Conservation (phyloP, 2,113 vertebrate species). For the Motacilla tschutschensis region DNA sequence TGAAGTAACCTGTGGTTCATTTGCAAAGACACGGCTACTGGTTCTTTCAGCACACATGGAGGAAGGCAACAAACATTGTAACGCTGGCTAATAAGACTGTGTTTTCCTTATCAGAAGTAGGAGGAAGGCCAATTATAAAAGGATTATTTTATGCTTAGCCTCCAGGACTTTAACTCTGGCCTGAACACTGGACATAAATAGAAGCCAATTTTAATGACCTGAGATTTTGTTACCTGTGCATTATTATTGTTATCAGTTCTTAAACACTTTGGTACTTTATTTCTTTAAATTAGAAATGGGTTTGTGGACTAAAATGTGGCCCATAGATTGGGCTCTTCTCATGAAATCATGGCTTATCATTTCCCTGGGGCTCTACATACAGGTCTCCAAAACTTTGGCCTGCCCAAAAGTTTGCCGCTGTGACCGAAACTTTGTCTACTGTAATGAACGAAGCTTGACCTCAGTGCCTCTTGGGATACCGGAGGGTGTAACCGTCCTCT, state of each 20-base stretch:
- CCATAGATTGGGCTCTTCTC: slow-evolving; percentile 84
- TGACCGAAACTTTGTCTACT: slow-evolving; percentile 93
- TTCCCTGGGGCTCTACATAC: slow-evolving; percentile 87
- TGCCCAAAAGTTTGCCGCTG: slow-evolving; percentile 95
- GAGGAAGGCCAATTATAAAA: slow-evolving; percentile 69
- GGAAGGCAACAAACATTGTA: slow-evolving; percentile 73
- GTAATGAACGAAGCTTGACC: slow-evolving; percentile 96
- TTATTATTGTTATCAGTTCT: slow-evolving; percentile 42
- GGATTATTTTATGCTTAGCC: slow-evolving; percentile 66
- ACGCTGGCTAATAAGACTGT: slow-evolving; percentile 72
- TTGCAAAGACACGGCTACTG: slow-evolving; percentile 46
- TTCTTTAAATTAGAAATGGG: slow-evolving; percentile 85
- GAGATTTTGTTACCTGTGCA: slow-evolving; percentile 47
- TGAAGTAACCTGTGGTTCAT: slow-evolving; percentile 68
- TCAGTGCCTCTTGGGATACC: slow-evolving; percentile 98
- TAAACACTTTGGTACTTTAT: slow-evolving; percentile 47
- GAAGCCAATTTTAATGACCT: slow-evolving; percentile 57
- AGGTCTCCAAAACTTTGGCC: slow-evolving; percentile 77
- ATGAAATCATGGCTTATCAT: slow-evolving; percentile 88
- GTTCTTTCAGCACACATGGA: slow-evolving; percentile 69
- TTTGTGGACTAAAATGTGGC: slow-evolving; percentile 82
- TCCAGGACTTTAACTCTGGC: slow-evolving; percentile 18
- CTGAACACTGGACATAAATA: slow-evolving; percentile 57
- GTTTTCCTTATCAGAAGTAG: slow-evolving; percentile 59
- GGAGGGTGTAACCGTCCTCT: slow-evolving; percentile 93